These are phyloP conservation scores for Osmerus mordax DNA, from an alignment of 2,113 vertebrate species.

Conservation along the genomic window DNA sequence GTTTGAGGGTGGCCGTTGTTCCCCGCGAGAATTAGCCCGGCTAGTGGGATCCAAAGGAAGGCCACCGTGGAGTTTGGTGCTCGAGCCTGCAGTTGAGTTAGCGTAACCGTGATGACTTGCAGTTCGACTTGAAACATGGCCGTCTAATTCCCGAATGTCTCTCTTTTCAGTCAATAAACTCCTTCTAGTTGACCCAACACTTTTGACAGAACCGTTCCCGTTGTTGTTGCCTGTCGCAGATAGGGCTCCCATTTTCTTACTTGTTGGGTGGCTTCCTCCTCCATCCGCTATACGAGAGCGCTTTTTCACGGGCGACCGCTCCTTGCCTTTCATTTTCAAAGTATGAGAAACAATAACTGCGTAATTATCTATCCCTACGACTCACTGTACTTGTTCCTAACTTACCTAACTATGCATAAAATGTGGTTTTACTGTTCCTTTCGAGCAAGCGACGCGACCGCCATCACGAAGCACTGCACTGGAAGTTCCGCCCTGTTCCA, in stretches of 20 bases:
- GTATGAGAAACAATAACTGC: too few species aligned
- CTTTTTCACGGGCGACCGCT: slow-evolving; percentile 90
- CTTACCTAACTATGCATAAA: neutral
- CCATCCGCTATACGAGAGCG: slow-evolving; percentile 83
- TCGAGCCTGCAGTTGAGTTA: slow-evolving; percentile 62
- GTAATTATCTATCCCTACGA: neutral
- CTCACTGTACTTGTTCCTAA: neutral
- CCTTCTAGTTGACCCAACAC: slow-evolving; percentile 68
- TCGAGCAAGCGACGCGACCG: slow-evolving; percentile 32
- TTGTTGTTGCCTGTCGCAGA: slow-evolving; percentile 58
- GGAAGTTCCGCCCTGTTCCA: slow-evolving; percentile 41
- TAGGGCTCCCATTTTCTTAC: slow-evolving; percentile 78
- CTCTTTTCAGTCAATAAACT: slow-evolving; percentile 78
- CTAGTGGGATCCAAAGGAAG: slow-evolving; percentile 58
- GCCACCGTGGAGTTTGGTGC: slow-evolving; percentile 61
- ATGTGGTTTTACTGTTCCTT: slow-evolving; percentile 20
- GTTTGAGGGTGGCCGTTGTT: slow-evolving; percentile 54
- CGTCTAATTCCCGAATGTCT: slow-evolving; percentile 77
- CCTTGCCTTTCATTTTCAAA: slow-evolving; percentile 86
- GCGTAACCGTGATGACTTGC: slow-evolving; percentile 71
- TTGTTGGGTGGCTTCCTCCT: slow-evolving; percentile 74
- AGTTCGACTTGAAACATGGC: slow-evolving; percentile 70
- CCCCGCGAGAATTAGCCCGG: slow-evolving; percentile 64
- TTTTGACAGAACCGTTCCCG: slow-evolving; percentile 67
- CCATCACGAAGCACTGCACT: slow-evolving; percentile 57